Base-by-base conservation (phyloP, 2,113 vertebrate genomes). In the Ginglymostoma cirratum region DNA sequence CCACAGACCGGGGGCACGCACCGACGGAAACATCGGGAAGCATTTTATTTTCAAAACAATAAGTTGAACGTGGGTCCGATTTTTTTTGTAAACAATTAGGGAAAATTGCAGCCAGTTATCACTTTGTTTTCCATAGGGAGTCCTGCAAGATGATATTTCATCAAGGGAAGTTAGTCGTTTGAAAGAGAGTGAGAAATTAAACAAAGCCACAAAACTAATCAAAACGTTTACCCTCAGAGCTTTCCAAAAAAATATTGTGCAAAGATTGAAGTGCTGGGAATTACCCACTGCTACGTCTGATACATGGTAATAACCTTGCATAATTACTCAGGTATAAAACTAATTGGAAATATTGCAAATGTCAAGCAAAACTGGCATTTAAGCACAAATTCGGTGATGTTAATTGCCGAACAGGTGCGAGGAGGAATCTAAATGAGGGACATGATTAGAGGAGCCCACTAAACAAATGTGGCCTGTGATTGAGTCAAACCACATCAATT, bases 271-370 rank as follows among this genome's bases (percentile, higher is more conserved):
- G 93, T 72, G 38, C 42, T 69, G 93, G 93, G 93, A 95, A 70
- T 95, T 95, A 24, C 67, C 67, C 42, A 27, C 8, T 48, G 66
- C 93, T 72, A 38, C 5, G 93, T 48, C 67, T 95, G 67, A 95
- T 95, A 95, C 42, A 67, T 70, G 93, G 67, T 95, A 95, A 95
- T 95, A 95, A 95, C 93, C 93, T 42, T 67, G 17, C 70, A 69
- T 95, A 95, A 95, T 95, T 95, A 95, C 93, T 95, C 66, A 95
- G 93, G 66, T 69, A 95, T 69, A 95, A 95, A 95, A 95, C 93
- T 95, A 95, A 95, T 95, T 95, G 93, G 93, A 95, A 95, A 95
- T 72, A 95, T 72, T 70, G 93, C 93, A 95, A 95, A 95, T 93
- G 89, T 93, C 89, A 93, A 93, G 89, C 89, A 93, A 93, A 93